A percentile compares a stretch with the other conserved stretches of the same genome.
phyloP scores from a whole-genome alignment of 2,113 vertebrate species.

The Laticauda colubrina region DNA sequence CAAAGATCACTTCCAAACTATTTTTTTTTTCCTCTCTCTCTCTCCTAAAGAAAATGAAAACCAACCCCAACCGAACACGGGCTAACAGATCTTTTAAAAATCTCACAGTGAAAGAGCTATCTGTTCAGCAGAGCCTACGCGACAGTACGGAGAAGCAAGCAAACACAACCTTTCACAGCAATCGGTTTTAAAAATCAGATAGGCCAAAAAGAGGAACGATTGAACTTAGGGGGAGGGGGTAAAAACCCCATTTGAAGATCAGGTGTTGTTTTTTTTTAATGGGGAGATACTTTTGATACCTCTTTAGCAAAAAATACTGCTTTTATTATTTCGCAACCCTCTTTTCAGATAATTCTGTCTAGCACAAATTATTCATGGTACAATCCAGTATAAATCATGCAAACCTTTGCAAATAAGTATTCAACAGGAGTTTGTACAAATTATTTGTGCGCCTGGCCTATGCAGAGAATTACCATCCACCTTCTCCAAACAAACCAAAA shows the following conservation, averaged over 20 bases:
- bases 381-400: background rate
- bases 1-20: slow-evolving; percentile 75
- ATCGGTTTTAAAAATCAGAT: slow-evolving; percentile 14
- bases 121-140: background rate
- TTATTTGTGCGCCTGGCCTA: slow-evolving; percentile 19
- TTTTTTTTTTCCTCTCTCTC: background rate
- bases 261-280: background rate
- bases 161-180: background rate
- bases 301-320: background rate
- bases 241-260: background rate
- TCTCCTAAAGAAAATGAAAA: background rate
- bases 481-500: slow-evolving; percentile 22
- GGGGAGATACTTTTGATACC: background rate
- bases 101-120: slow-evolving; percentile 21
- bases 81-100: slow-evolving; percentile 41
- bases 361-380: background rate
- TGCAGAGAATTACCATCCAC: slow-evolving; percentile 12
- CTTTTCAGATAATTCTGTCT: background rate
- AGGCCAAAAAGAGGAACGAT: slow-evolving; percentile 25
- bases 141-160: background rate
- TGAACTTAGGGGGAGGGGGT: background rate
- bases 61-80: background rate
- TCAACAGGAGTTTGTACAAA: slow-evolving; percentile 19
- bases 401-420: background rate
- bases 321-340: background rate